Base-by-base conservation (phyloP, 2,888 invertebrate genomes). In the Xestia xanthographa region DNA sequence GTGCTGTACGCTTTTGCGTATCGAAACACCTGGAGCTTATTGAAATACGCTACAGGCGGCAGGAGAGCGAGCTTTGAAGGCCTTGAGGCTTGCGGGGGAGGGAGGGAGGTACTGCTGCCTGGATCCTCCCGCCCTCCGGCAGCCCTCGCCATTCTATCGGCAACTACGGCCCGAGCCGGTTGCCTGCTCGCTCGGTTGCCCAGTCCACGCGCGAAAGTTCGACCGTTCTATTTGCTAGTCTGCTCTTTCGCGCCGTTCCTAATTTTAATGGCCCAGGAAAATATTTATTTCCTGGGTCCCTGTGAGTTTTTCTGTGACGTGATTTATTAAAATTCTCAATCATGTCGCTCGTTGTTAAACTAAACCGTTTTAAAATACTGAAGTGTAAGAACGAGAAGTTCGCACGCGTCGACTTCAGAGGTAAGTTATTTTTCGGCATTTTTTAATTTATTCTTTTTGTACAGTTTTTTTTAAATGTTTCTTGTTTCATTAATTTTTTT, bases 401-500 rank as follows among this genome's bases (percentile, higher is more conserved):
- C 83, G 97, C 97, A 70, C 97, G 97, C 86, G 95, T 98, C 84
- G 97, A 98, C 85, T 98, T 98, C 92, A 96, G 98, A 97, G 98
- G 98, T 98, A 96, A 97, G 97, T 90, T 72, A 66, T 71, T 45
- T 79, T 41, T 62, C 1, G 34, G n/a, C 6, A 4, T 26, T 65
- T 26, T 34, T 67, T 56, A 38, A 60, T 38, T 17, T n/a, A 26
- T 48, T 43, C 1, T n/a, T 38, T 34, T 56, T 56, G 17, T n/a
- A 29, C 4, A 22, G 0, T 45, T 38, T 26, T 63, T 20, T 58
- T 41, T 34, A 4, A 34, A 50, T 41, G 14, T 38, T 63, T 41
- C 6, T 41, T 22, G 0, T 48, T 2, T 12, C 0, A 0, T 60
- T 12, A 5, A n/a, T 1, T 4, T 38, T 62, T 68, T 43, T 20